A percentile compares a stretch with the other conserved stretches of the same genome.
Conservation (phyloP, 2,113 vertebrate species). For the Pollimyrus isidori region DNA sequence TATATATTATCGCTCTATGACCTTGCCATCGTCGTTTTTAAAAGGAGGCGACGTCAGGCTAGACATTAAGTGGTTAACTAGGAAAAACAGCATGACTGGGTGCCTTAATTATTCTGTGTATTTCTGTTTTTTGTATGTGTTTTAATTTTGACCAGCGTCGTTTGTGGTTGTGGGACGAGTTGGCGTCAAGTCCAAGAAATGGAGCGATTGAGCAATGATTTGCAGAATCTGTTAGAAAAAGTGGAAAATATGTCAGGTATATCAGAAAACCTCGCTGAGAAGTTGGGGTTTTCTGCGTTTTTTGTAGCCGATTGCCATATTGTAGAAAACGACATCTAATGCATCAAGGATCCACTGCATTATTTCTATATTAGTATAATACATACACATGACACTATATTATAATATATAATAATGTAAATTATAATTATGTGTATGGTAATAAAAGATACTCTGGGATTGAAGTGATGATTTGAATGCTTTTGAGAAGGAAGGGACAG, state of each 20-base stretch:
- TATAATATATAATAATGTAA: not conserved
- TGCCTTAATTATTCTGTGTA: not conserved
- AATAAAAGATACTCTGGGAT: not conserved
- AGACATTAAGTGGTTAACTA: not conserved
- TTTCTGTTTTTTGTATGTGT: not conserved
- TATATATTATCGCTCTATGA: not conserved
- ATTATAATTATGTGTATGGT: not conserved
- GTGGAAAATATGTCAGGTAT: constrained; percentile 52
- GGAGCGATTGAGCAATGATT: constrained; percentile 39
- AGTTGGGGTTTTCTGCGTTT: not conserved
- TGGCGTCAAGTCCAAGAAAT: constrained; percentile 16
- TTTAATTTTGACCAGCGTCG: not conserved
- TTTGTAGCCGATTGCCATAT: not conserved
- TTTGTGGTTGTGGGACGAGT: constrained; percentile 9
- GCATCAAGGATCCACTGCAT: not conserved
- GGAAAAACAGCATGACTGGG: not conserved
- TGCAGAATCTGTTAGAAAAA: constrained; percentile 51
- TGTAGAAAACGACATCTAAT: not conserved
- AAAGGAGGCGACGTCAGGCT: not conserved
- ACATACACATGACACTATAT: not conserved
- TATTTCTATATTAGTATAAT: not conserved
- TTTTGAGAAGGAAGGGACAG: not conserved
- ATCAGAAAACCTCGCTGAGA: not conserved
- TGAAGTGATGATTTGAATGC: not conserved
- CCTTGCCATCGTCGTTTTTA: not conserved